Evolutionary conservation across 2,888 invertebrate genomes (phyloP).

Genomic region (Tenthredo distinguenda): DNA sequence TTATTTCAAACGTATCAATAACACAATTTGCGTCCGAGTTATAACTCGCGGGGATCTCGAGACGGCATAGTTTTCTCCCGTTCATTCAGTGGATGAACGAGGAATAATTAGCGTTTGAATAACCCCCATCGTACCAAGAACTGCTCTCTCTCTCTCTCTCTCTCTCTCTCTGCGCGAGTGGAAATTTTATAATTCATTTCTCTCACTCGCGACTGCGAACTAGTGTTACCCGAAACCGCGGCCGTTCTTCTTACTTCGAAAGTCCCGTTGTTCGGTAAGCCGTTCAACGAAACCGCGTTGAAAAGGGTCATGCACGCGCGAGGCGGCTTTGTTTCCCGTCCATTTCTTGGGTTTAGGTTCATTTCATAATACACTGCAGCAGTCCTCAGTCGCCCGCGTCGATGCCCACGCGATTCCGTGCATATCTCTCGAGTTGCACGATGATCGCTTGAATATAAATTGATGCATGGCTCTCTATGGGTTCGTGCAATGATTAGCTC

Average conservation of each 20-base stretch:
- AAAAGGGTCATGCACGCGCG: slow-evolving; percentile 48
- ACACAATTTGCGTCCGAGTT: not conserved
- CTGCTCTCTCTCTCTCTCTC: not conserved
- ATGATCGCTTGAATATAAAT: not conserved
- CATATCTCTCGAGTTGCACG: not conserved
- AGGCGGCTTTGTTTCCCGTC: slow-evolving; percentile 23
- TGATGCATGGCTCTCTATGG: not conserved
- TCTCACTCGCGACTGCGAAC: not conserved
- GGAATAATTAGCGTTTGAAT: slow-evolving; percentile 9
- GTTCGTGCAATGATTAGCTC: not conserved
- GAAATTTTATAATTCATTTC: slow-evolving; percentile 36
- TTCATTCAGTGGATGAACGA: not conserved
- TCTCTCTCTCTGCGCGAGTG: not conserved
- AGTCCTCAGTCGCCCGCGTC: not conserved
- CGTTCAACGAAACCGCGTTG: slow-evolving; percentile 13
- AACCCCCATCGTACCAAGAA: no score
- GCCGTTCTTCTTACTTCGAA: slow-evolving; percentile 19
- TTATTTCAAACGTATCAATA: not conserved
- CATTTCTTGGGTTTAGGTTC: not conserved
- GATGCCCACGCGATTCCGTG: not conserved
- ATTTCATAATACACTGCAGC: not conserved
- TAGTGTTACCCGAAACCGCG: slow-evolving; percentile 4
- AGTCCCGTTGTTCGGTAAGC: slow-evolving; percentile 38
- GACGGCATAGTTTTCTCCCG: not conserved
- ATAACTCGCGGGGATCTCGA: not conserved